Evolutionary conservation across 1,140 invertebrate species (phyloP).

Genomic region (Meloidogyne hapla): DNA sequence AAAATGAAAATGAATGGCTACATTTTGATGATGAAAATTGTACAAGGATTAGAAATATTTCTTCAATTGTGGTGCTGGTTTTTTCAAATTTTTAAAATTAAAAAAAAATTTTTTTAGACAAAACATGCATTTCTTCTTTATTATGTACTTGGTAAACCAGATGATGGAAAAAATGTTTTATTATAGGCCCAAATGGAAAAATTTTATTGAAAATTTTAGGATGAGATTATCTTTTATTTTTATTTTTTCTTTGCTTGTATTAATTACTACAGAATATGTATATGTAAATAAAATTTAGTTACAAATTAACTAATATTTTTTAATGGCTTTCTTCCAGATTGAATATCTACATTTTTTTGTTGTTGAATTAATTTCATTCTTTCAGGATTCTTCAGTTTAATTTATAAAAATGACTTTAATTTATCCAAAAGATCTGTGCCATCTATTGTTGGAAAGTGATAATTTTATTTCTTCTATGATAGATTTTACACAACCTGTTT

Average conservation of each 20-base stretch:
- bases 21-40: slow-evolving; percentile 33
- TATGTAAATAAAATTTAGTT: no score
- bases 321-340: no score
- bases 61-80: not conserved
- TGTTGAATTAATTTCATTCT: no score
- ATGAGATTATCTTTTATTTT: not conserved
- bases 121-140: slow-evolving; percentile 30
- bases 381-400: no score
- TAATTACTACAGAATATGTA: no score
- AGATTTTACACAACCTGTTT: not conserved
- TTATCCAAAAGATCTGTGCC: not conserved
- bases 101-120: slow-evolving; percentile 22
- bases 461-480: not conserved
- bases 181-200: not conserved
- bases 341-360: no score
- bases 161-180: slow-evolving; percentile 12
- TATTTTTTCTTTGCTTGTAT: not conserved
- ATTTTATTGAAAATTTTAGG: not conserved
- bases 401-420: not conserved
- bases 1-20: slow-evolving; percentile 27
- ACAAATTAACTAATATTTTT: no score
- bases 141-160: slow-evolving; percentile 16
- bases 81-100: not conserved
- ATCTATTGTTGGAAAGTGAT: not conserved
- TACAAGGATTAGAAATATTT: not conserved